These are phyloP conservation scores for Pristis pectinata DNA, from an alignment of 2,797 vertebrate species.

Conservation along the genomic window DNA sequence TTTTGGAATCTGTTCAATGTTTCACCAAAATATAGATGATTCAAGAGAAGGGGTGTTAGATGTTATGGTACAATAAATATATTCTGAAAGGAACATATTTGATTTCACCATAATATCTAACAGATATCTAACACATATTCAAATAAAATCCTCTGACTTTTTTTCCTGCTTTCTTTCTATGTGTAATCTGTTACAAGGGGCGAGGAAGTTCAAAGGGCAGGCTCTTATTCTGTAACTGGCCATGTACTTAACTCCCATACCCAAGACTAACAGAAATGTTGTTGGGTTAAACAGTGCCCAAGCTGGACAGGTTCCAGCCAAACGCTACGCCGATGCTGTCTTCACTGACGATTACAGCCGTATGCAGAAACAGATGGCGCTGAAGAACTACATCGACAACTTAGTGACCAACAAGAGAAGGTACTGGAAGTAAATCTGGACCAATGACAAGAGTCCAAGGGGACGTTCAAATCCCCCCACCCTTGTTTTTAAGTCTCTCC, in stretches of 20 bases:
- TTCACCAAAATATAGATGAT: background rate
- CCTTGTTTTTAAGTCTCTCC: too few species aligned
- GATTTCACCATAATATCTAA: background rate
- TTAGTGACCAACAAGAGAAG: constrained; percentile 87
- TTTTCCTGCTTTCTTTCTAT: background rate
- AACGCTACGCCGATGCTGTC: constrained; percentile 89
- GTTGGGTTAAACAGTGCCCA: constrained; percentile 55
- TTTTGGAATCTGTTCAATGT: background rate
- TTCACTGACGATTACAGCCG: constrained; percentile 96
- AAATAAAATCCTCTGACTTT: background rate
- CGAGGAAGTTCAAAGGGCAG: background rate
- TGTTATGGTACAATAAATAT: too few species aligned
- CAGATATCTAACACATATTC: background rate
- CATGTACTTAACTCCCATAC: background rate
- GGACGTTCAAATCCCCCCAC: too few species aligned
- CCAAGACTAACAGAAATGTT: background rate
- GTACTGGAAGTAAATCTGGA: constrained; percentile 51
- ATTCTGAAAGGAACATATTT: too few species aligned
- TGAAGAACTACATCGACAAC: constrained; percentile 91
- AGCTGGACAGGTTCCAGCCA: constrained; percentile 69
- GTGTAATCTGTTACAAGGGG: background rate
- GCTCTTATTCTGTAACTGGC: background rate
- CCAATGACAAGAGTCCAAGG: background rate
- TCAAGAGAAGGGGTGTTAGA: too few species aligned
- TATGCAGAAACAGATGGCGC: constrained; percentile 89